Conservation (phyloP, 1,140 invertebrate genomes). For the Trichomalopsis sarcophagae region DNA sequence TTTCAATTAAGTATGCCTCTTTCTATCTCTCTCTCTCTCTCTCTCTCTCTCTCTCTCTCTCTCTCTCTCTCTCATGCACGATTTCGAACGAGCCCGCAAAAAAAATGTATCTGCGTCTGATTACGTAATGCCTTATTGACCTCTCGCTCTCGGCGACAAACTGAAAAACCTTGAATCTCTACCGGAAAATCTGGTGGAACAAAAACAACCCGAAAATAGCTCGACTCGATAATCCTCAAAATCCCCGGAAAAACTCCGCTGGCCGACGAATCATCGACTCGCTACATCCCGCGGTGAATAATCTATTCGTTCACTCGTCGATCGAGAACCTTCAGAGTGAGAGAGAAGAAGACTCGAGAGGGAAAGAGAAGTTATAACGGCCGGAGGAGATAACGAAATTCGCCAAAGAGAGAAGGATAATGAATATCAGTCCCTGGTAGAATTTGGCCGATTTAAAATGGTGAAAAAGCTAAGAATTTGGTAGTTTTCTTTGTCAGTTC, state of each 20-base stretch:
- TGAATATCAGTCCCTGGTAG: neutral
- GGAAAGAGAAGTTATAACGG: slow-evolving; percentile 22
- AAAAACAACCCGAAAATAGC: neutral
- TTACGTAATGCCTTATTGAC: neutral
- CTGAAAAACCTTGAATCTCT: neutral
- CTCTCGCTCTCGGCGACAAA: neutral
- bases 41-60: neutral
- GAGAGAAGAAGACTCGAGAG: neutral
- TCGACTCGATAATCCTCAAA: neutral
- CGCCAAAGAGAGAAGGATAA: slow-evolving; percentile 6
- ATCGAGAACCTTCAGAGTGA: neutral
- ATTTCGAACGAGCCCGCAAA: neutral
- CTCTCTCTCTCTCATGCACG: neutral
- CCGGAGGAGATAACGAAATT: slow-evolving; percentile 23
- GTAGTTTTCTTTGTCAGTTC: too few relatives aligned
- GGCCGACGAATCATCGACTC: neutral
- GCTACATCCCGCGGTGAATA: neutral
- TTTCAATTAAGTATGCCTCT: neutral
- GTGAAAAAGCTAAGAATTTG: too few relatives aligned
- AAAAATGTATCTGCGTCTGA: neutral
- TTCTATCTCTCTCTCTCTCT: neutral
- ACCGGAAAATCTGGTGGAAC: neutral
- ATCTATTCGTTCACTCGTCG: neutral
- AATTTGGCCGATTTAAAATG: too few relatives aligned
- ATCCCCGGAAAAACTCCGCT: neutral